Percentiles rank a stretch among this genome's conserved stretches.
Conservation (phyloP, 2,113 vertebrate species). For the Meleagris gallopavo region DNA sequence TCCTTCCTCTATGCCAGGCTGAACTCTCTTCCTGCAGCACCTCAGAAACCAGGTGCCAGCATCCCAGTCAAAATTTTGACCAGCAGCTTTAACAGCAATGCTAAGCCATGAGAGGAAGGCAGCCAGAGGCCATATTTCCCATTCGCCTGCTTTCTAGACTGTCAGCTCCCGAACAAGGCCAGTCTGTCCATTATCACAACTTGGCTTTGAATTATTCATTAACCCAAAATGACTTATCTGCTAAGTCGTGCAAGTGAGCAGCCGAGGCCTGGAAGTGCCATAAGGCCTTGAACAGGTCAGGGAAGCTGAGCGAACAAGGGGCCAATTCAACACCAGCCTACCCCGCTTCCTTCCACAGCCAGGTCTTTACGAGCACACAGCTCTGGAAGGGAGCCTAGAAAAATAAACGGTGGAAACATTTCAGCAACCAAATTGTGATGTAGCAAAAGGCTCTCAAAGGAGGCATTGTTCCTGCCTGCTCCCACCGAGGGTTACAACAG, state of each 20-base stretch:
- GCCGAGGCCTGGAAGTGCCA: not conserved
- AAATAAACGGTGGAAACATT: constrained; percentile 84
- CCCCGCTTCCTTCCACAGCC: constrained; percentile 71
- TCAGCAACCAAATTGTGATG: constrained; percentile 77
- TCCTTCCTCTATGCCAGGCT: not conserved
- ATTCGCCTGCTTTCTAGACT: not conserved
- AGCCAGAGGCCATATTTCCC: not conserved
- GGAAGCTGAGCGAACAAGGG: constrained; percentile 67
- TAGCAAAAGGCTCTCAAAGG: constrained; percentile 82
- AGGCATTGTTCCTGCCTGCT: constrained; percentile 78
- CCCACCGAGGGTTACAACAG: constrained; percentile 80
- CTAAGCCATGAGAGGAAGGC: not conserved
- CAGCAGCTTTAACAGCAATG: not conserved
- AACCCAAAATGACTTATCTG: not conserved
- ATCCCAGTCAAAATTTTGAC: not conserved
- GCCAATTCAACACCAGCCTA: constrained; percentile 73
- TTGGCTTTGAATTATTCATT: constrained; percentile 8
- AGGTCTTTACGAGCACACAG: constrained; percentile 75
- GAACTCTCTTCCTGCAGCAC: not conserved
- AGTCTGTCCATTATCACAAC: not conserved
- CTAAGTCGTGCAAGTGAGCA: not conserved
- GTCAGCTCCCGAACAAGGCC: not conserved
- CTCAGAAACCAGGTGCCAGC: not conserved
- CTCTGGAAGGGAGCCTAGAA: constrained; percentile 82
- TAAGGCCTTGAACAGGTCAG: not conserved